Base-by-base conservation (phyloP, 2,888 invertebrate genomes). In the Maniola hyperantus region DNA sequence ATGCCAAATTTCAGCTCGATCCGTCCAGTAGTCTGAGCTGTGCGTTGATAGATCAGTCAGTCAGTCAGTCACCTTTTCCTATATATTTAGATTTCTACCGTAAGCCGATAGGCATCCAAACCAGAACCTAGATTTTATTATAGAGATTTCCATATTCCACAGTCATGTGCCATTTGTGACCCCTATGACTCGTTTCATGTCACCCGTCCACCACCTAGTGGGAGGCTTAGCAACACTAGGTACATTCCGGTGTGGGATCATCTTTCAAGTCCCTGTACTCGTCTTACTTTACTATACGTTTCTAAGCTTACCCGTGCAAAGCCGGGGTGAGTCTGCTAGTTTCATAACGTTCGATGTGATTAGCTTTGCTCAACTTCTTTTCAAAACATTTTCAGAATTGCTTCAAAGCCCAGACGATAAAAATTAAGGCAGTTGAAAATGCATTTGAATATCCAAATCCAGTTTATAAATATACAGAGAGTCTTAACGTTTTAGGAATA, bases 401-500 rank as follows among this genome's bases (percentile, higher is more conserved):
- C 62, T 65, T 61, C 46, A 48, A 39, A 57, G 53, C 64, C 42
- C 36, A 62, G 36, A 68, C 57, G 15, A 53, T 26, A 44, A 46
- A 55, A 65, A 51, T 65, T 62, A 61, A 53, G 55, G 42, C 26
- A 62, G 65, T 58, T 50, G 33, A 64, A 50, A 61, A 53, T 50
- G 42, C 15, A 62, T 68, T 58, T 50, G 33, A 64, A 50, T 48
- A 55, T 5, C 15, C 42, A 48, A 55, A 26, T 18, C 20, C 51
- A 34, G 36, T 36, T 18, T 15, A 55, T 8, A 20, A 44, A 7
- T 54, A 55, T 55, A 18, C 8, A 20, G 13, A 55, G 26, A 10
- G n/a, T 55, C 44, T 15, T 55, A 55, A 39, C 6, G 10, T 20
- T 33, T 11, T 0, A 15, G 15, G 10, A 34, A 51, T 62, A 59